Conservation (phyloP, 1,140 invertebrate species). For the Hylaeus volcanicus region DNA sequence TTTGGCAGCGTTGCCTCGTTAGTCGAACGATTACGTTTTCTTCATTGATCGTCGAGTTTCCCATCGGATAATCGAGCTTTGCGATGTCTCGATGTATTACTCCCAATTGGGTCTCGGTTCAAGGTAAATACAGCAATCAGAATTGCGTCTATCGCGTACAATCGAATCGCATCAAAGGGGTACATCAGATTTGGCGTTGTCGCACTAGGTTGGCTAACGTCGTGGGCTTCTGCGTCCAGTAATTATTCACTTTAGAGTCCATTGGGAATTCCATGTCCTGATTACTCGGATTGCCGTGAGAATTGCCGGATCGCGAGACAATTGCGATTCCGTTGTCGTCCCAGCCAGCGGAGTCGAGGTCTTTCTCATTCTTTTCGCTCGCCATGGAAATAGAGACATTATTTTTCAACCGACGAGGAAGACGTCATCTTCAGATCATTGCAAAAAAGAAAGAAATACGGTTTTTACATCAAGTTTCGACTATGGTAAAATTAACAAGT, state of each 20-base stretch:
- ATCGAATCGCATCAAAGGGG: slow-evolving; percentile 25
- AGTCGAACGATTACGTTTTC: neutral
- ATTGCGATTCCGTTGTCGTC: slow-evolving; percentile 9
- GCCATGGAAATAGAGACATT: neutral
- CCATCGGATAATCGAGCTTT: no score
- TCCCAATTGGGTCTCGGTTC: neutral
- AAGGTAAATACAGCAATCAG: neutral
- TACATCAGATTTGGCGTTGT: slow-evolving; percentile 5
- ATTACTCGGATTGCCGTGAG: slow-evolving; percentile 4
- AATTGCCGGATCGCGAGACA: neutral
- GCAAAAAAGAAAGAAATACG: no score
- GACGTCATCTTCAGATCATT: no score
- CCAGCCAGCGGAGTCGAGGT: neutral
- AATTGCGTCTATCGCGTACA: neutral
- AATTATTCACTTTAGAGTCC: slow-evolving; percentile 39
- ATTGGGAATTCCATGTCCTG: slow-evolving; percentile 9
- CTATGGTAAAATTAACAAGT: no score
- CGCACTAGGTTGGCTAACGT: neutral
- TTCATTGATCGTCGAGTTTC: neutral
- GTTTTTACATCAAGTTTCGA: no score
- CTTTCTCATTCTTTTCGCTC: neutral
- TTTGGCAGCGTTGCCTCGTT: no score
- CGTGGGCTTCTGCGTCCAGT: neutral
- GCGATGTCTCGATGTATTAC: neutral
- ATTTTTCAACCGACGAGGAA: no score